These are phyloP conservation scores for Tetramorium bicarinatum DNA, from an alignment of 2,888 invertebrate species.

Conservation along the genomic window DNA sequence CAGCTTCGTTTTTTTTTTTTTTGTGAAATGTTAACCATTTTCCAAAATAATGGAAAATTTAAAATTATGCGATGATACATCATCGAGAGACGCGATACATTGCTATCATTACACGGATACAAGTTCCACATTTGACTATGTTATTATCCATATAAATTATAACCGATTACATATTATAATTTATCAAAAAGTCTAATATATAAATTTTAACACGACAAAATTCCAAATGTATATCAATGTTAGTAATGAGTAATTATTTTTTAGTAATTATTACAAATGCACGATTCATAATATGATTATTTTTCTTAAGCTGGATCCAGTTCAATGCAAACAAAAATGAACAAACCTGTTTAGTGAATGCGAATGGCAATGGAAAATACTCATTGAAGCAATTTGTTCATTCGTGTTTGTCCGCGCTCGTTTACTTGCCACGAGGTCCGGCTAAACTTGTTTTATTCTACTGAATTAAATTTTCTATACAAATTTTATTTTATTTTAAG, in stretches of 20 bases:
- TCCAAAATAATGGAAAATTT: background rate
- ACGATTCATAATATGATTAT: background rate
- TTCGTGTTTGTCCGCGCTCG: background rate
- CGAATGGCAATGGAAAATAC: background rate
- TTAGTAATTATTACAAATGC: background rate
- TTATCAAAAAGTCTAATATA: background rate
- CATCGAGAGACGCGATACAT: background rate
- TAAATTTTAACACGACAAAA: background rate
- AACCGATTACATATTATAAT: background rate
- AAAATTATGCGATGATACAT: background rate
- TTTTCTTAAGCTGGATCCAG: background rate
- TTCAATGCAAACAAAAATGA: background rate
- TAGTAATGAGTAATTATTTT: background rate
- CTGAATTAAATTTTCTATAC: background rate
- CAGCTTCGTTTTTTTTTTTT: background rate
- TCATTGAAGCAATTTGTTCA: background rate
- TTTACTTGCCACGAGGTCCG: background rate
- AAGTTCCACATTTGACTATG: background rate
- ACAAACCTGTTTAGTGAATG: background rate
- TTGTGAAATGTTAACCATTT: background rate
- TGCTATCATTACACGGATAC: background rate
- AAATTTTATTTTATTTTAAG: background rate
- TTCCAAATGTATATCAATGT: background rate
- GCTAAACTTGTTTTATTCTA: background rate
- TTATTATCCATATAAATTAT: background rate